phyloP scores from a whole-genome alignment of 2,888 invertebrate genomes.

The Osmoderma eremita region DNA sequence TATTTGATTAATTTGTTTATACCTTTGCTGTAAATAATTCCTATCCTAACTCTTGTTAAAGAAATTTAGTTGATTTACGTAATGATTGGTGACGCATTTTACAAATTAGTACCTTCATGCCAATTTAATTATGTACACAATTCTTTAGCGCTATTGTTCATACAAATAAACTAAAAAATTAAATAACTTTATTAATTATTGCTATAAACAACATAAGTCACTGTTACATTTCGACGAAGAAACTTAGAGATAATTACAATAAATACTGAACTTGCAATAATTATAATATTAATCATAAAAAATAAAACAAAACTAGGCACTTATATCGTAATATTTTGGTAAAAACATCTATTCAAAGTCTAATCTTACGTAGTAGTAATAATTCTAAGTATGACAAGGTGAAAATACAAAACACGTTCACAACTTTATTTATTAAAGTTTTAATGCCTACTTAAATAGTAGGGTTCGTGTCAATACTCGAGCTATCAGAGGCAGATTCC shows the following conservation, averaged over 20 bases:
- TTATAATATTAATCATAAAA: constrained; percentile 28
- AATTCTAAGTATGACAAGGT: constrained; percentile 36
- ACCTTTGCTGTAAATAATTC: too few species aligned
- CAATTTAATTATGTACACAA: constrained; percentile 19
- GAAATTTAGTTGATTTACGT: too few species aligned
- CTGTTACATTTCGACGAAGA: constrained; percentile 36
- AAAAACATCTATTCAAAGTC: constrained; percentile 41
- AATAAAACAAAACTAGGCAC: constrained; percentile 48
- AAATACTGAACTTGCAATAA: constrained; percentile 46
- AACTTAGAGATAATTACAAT: constrained; percentile 41
- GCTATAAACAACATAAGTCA: constrained; percentile 38
- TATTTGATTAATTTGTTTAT: too few species aligned
- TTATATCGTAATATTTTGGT: constrained; percentile 45
- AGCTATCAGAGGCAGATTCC: constrained; percentile 36
- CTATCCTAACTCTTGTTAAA: too few species aligned
- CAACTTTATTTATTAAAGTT: constrained; percentile 26
- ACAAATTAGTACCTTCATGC: constrained; percentile 6
- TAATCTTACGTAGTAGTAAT: constrained; percentile 33
- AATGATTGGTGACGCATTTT: background rate
- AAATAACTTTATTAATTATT: constrained; percentile 41
- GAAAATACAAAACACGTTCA: constrained; percentile 40
- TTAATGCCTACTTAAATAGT: constrained; percentile 23
- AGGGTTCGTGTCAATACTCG: constrained; percentile 28
- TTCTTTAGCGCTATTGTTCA: background rate
- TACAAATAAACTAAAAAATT: constrained; percentile 30